Evolutionary conservation across 2,113 vertebrate species (phyloP), one percentile per base, ranked within the genome.

Genomic region (Microcebus jonahi): DNA sequence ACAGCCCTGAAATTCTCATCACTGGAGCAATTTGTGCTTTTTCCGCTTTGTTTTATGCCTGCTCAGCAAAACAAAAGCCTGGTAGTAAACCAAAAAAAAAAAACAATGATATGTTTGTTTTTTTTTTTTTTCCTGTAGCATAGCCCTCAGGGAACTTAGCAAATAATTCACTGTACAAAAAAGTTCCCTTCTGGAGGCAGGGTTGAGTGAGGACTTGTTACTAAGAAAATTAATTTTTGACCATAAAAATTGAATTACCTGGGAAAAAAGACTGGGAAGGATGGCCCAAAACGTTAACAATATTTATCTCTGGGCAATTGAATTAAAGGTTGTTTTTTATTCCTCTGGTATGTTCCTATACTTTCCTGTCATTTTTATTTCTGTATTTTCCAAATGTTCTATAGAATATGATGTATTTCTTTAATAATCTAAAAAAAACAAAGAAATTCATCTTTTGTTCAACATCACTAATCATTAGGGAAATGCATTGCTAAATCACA

Each of bases 401-500:
- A n/a, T 53, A 79, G 42, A 57, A 80, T 5, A 34, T 53, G 23
- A 76, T 67, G 0, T 82, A 59, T 45, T 84, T 88, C 29, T 91
- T 88, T 75, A 94, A 87, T 50, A 87, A 93, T 59, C 45, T 91
- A 92, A 91, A 87, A 88, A 50, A 48, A 70, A 31, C 42, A 79
- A 95, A 96, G 50, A 83, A 71, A 89, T 82, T 48, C 55, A 31
- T 73, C 53, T 81, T 96, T 95, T 90, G 13, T 25, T 90, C 39
- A 79, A n/a, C 36, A 91, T 59, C 48, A n/a, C 29, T 91, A 68
- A 85, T 67, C 23, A 71, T n/a, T 48, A 67, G 6, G n/a, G 79
- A 79, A 90, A 82, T 42, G 18, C 21, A 71, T 90, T 65, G 94
- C 50, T 91, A 93, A 91, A 71, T 18, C 13, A 67, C 17, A 85